Percentiles rank a stretch among this genome's conserved stretches.
phyloP scores from a whole-genome alignment of 92 coral and sea anemone species.

The Bergia sp. region DNA sequence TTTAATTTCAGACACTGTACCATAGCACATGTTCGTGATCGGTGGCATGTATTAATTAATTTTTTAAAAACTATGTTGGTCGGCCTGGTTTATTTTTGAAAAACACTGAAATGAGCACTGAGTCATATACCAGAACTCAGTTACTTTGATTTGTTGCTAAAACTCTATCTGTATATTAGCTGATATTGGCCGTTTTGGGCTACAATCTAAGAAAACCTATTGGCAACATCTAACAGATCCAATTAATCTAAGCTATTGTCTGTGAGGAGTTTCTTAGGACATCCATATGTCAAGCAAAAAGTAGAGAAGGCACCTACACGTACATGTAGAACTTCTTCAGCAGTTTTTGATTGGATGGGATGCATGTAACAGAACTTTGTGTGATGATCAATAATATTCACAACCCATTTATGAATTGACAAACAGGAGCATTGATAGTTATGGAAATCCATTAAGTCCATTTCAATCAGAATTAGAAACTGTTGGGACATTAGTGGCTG shows the following conservation, averaged over 20 bases:
- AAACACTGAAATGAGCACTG: too few relatives aligned
- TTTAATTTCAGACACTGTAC: too few relatives aligned
- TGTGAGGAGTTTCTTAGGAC: conserved; percentile 27
- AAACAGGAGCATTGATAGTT: conserved; percentile 23
- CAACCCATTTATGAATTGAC: conserved; percentile 23
- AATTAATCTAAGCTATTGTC: conserved; percentile 20
- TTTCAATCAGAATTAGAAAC: conserved; percentile 27
- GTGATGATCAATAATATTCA: conserved; percentile 35
- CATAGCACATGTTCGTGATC: too few relatives aligned
- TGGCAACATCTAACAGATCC: too few relatives aligned
- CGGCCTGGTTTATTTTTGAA: too few relatives aligned
- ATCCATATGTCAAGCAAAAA: conserved; percentile 39
- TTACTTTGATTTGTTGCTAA: too few relatives aligned
- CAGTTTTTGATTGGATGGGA: conserved; percentile 31
- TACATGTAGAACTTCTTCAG: conserved; percentile 10
- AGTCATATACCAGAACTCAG: too few relatives aligned
- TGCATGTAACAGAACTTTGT: conserved; percentile 25
- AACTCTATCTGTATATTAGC: too few relatives aligned
- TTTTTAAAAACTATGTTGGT: too few relatives aligned
- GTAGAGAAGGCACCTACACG: conserved; percentile 9
- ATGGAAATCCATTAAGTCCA: conserved; percentile 26
- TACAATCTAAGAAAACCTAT: too few relatives aligned
- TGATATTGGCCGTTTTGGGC: too few relatives aligned
- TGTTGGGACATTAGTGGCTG: conserved; percentile 1
- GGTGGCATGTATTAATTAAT: too few relatives aligned